A percentile compares a stretch with the other conserved stretches of the same genome.
phyloP scores from a whole-genome alignment of 2,888 invertebrate genomes.

The Hemithea aestivaria region DNA sequence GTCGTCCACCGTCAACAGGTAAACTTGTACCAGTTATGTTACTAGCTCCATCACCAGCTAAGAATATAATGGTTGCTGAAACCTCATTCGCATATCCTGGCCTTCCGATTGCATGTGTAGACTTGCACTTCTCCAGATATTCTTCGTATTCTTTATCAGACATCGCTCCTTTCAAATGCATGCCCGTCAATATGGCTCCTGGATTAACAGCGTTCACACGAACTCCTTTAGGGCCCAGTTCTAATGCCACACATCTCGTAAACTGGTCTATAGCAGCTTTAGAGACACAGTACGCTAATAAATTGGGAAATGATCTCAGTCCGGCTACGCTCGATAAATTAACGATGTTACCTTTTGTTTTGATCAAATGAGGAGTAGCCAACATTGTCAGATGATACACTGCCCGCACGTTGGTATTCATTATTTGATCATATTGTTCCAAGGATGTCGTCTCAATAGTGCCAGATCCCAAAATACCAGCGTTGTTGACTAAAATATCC shows the following conservation, averaged over 20 bases:
- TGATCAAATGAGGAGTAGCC: slow-evolving; percentile 87
- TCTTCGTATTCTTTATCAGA: slow-evolving; percentile 84
- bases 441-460: slow-evolving; percentile 87
- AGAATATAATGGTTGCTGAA: slow-evolving; percentile 90
- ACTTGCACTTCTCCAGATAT: slow-evolving; percentile 88
- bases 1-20: slow-evolving; percentile 92
- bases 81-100: slow-evolving; percentile 90
- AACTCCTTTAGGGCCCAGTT: slow-evolving; percentile 85
- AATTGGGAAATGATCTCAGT: slow-evolving; percentile 87
- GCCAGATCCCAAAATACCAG: slow-evolving; percentile 86
- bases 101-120: slow-evolving; percentile 93
- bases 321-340: slow-evolving; percentile 95
- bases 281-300: slow-evolving; percentile 90
- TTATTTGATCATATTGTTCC: slow-evolving; percentile 88
- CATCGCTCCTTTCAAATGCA: slow-evolving; percentile 81
- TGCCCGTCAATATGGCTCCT: slow-evolving; percentile 89
- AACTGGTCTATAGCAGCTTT: slow-evolving; percentile 95
- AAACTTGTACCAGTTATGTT: slow-evolving; percentile 90
- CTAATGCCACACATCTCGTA: slow-evolving; percentile 90
- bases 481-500: slow-evolving; percentile 89
- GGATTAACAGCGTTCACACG: slow-evolving; percentile 93
- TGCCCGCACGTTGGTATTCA: slow-evolving; percentile 89
- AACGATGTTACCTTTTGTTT: slow-evolving; percentile 88
- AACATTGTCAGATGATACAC: slow-evolving; percentile 87
- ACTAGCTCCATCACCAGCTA: slow-evolving; percentile 90